Conservation (phyloP, 2,888 invertebrate species). For the Dioctria rufipes region DNA sequence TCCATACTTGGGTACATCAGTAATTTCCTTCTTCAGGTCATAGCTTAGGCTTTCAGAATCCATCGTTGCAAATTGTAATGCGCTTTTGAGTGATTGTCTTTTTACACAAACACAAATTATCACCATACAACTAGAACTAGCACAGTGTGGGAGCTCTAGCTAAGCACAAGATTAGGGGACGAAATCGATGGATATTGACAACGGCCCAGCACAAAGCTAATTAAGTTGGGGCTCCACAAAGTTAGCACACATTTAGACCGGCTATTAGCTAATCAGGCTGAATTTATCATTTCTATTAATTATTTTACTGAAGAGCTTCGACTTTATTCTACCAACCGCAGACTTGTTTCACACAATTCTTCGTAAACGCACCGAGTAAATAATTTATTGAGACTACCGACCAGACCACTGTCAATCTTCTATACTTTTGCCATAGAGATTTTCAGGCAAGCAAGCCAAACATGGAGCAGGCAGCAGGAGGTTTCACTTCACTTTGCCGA, state of each 20-base stretch:
- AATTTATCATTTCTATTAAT: too few species aligned
- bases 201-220: not conserved
- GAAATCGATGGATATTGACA: not conserved
- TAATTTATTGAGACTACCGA: too few species aligned
- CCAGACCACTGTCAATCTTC: too few species aligned
- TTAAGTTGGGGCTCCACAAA: not conserved
- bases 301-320: too few species aligned
- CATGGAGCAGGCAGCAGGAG: too few species aligned
- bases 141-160: not conserved
- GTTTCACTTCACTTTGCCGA: too few species aligned
- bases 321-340: too few species aligned
- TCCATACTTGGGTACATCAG: conserved; percentile 77
- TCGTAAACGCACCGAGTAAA: too few species aligned
- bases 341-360: too few species aligned
- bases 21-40: conserved; percentile 66
- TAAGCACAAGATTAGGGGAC: too few species aligned
- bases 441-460: too few species aligned
- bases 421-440: too few species aligned
- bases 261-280: not conserved
- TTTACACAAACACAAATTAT: not conserved
- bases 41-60: conserved; percentile 68
- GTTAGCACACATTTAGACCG: not conserved
- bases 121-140: not conserved
- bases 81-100: not conserved
- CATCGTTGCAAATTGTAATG: conserved; percentile 53